Percentiles rank a stretch among this genome's conserved stretches.
Conservation (phyloP, 2,888 invertebrate genomes). For the Melipona beecheii region DNA sequence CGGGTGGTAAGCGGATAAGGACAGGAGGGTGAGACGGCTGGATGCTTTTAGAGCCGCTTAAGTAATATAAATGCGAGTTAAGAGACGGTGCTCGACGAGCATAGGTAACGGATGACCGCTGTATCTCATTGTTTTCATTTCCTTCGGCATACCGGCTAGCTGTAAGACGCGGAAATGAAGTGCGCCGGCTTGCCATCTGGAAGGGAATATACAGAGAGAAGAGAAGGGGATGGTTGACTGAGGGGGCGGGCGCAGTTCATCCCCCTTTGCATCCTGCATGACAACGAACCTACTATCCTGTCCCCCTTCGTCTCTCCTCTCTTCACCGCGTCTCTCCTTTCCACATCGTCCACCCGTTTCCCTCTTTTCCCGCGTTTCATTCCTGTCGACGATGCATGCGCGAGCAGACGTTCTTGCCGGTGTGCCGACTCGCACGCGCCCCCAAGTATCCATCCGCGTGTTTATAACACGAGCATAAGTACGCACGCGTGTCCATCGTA, state of each 20-base stretch:
- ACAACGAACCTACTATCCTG: conserved; percentile 75
- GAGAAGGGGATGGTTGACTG: conserved; percentile 39
- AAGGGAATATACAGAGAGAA: conserved; percentile 60
- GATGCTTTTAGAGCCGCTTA: conserved; percentile 75
- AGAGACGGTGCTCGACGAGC: conserved; percentile 76
- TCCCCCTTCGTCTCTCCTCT: not conserved
- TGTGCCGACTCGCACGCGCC: conserved; percentile 12
- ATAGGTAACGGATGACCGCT: conserved; percentile 84
- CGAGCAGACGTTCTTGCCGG: not conserved
- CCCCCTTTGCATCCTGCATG: conserved; percentile 81
- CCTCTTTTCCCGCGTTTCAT: not conserved
- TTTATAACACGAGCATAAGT: conserved; percentile 42
- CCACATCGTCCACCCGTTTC: not conserved
- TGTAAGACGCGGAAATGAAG: conserved; percentile 85
- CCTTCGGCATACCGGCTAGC: conserved; percentile 81
- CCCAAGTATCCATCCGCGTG: conserved; percentile 5
- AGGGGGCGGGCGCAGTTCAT: conserved; percentile 74
- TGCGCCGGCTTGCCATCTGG: conserved; percentile 80
- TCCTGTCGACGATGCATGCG: not conserved
- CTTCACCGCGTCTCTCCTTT: not conserved
- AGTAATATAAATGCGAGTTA: conserved; percentile 83
- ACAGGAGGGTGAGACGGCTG: conserved; percentile 39
- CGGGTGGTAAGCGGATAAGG: conserved; percentile 13
- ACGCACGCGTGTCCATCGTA: conserved; percentile 57
- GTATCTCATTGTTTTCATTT: conserved; percentile 85